Base-by-base conservation (phyloP, 2,888 invertebrate genomes). In the Sinodicranocentrus sp. region DNA sequence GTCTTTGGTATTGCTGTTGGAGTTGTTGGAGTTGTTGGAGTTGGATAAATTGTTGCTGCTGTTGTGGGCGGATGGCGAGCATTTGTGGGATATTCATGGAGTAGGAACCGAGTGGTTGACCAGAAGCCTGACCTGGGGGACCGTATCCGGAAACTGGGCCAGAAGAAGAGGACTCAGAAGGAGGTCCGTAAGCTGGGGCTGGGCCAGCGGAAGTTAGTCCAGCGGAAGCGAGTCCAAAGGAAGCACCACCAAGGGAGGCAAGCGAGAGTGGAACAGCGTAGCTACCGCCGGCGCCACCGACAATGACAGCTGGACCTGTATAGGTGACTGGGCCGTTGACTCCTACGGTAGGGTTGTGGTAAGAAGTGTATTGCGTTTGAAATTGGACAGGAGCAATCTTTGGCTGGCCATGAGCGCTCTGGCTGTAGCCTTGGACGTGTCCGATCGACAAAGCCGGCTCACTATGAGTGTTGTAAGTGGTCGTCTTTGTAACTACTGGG, bases 401-500 rank as follows among this genome's bases (percentile, higher is more conserved):
- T 2, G 85, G 84, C 17, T 84, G 84, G 39, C 87, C 88, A 0
- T 61, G 67, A 1, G 85, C 85, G 39, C 78, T 78, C 44, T 88
- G 88, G 67, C 84, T 86, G 80, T 88, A 88, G 19, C 88, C 87
- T 78, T 87, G 86, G 13, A 86, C 88, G 33, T 87, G 86, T 21
- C 87, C 87, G 57, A 88, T 84, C 8, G 86, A 85, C 61, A 87
- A 72, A 15, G 88, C 88, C 0, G 88, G 88, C 43, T 88, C 88
- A 23, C 79, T 73, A 76, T 88, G 88, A n/a, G 87, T 88, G 28
- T 88, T 85, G 82, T 87, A 86, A n/a, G 87, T 88, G 5, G 86
- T 88, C 0, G 87, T 87, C 77, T 88, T 88, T n/a, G 87, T 87
- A 3, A 88, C 88, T n/a, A 88, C 88, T 5, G 88, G 88, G 23